Evolutionary conservation across 1,140 invertebrate species (phyloP), one percentile per base, ranked within the genome.

Genomic region (Notospermus geniculatus): DNA sequence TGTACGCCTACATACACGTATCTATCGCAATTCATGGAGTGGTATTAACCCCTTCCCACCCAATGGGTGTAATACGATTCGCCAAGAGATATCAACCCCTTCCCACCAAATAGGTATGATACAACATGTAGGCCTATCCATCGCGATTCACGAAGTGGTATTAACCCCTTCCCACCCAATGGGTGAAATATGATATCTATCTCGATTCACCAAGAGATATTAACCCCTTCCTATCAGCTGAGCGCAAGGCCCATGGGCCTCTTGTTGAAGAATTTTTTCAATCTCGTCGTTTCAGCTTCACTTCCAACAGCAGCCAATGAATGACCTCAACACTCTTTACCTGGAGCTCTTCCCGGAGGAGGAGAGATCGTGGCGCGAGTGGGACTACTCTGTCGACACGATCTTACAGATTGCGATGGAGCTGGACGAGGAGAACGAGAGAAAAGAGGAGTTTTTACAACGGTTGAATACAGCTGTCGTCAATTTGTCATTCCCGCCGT

Each of bases 401-500:
- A 54, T 66, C 25, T 30, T 60, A 9, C 57, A 79, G 76, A 65
- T 69, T 39, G 66, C 77, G 15, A 54, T 75, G 60, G 57, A 60
- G 19, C 62, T 78, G 60, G 66, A 71, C 60, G 75, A 76, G 53
- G 77, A 79, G 66, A 65, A 77, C 62, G 74, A 77, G 41, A 70
- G 60, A 58, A 76, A 74, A 32, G 71, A 78, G 52, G 61, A 67
- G 7, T 68, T 75, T 43, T 54, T 80, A 45, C 68, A 71, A 25
- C 69, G 69, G 46, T 62, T 80, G 32, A 78, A 77, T 65, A 41
- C 50, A 17, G 53, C 61, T 50, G 63, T 75, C 9, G 61, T 68
- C 23, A 69, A 67, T 27, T 63, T 80, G 59, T 74, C 73, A 1
- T 79, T 71, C 63, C 56, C 54, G 53, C 68, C 71, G 11, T 61